Conservation (phyloP, 2,888 invertebrate species). For the Leptinotarsa rubiginosa region DNA sequence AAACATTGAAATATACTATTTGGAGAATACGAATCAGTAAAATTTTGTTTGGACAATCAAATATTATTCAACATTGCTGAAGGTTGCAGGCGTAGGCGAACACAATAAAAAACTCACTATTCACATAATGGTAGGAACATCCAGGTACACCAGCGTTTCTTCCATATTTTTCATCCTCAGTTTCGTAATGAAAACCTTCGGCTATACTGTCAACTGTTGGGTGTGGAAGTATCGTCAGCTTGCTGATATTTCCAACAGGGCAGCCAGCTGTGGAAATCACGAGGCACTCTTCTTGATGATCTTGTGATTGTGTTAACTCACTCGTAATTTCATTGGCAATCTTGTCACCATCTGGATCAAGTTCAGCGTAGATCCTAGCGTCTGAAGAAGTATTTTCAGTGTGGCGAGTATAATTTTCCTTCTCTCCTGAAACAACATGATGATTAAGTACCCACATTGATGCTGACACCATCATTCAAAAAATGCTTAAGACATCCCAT, state of each 20-base stretch:
- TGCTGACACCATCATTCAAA: not conserved
- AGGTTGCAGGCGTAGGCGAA: no score
- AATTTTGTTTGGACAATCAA: no score
- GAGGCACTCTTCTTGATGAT: not conserved
- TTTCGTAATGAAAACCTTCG: not conserved
- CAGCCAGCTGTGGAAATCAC: not conserved
- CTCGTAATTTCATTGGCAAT: not conserved
- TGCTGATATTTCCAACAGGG: not conserved
- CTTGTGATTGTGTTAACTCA: not conserved
- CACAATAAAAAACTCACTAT: no score
- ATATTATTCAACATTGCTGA: no score
- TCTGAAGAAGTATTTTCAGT: not conserved
- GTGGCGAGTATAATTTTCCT: not conserved
- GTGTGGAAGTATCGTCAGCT: conserved; percentile 1
- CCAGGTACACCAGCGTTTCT: conserved; percentile 3
- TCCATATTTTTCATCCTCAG: not conserved
- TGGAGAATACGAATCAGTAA: no score
- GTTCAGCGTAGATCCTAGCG: not conserved
- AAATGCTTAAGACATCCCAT: conserved; percentile 1
- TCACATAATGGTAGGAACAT: not conserved
- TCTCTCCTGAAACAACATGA: conserved; percentile 6
- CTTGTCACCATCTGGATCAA: not conserved
- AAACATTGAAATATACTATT: not conserved
- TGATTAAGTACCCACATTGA: conserved; percentile 1
- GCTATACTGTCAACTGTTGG: conserved; percentile 2